Conservation (phyloP, 1,140 invertebrate genomes). For the Drosophila pseudoananassae region DNA sequence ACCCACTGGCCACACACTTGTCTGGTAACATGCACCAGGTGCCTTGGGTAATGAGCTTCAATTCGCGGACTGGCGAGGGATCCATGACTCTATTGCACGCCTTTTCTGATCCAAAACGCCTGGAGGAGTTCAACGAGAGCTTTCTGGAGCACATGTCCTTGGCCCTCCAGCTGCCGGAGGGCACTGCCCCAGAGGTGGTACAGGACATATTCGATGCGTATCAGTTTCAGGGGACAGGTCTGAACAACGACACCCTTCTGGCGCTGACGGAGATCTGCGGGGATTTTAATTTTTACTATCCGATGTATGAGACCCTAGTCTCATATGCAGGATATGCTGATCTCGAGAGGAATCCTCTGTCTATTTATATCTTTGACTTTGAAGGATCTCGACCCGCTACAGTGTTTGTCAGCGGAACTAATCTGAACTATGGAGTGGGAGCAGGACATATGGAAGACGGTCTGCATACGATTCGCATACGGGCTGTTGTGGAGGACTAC, state of each 20-base stretch:
- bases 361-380: conserved; percentile 56
- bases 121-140: conserved; percentile 41
- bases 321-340: conserved; percentile 51
- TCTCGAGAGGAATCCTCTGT: conserved; percentile 38
- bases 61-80: conserved; percentile 68
- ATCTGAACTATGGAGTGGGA: conserved; percentile 28
- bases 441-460: conserved; percentile 68
- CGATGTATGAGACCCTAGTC: conserved; percentile 40
- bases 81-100: conserved; percentile 27
- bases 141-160: conserved; percentile 35
- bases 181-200: neutral
- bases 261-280: conserved; percentile 35
- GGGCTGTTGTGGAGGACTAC: conserved; percentile 25
- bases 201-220: conserved; percentile 30
- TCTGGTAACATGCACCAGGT: conserved; percentile 71
- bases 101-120: neutral
- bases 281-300: conserved; percentile 59
- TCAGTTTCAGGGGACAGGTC: conserved; percentile 2
- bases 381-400: conserved; percentile 1
- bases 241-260: conserved; percentile 48
- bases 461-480: conserved; percentile 50
- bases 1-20: conserved; percentile 64
- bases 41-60: conserved; percentile 83
- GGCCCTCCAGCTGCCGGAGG: conserved; percentile 30
- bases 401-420: neutral